A percentile compares a stretch with the other conserved stretches of the same genome.
Evolutionary conservation across 2,888 invertebrate species (phyloP).

Genomic region (Xanthorhoe spadicearia): DNA sequence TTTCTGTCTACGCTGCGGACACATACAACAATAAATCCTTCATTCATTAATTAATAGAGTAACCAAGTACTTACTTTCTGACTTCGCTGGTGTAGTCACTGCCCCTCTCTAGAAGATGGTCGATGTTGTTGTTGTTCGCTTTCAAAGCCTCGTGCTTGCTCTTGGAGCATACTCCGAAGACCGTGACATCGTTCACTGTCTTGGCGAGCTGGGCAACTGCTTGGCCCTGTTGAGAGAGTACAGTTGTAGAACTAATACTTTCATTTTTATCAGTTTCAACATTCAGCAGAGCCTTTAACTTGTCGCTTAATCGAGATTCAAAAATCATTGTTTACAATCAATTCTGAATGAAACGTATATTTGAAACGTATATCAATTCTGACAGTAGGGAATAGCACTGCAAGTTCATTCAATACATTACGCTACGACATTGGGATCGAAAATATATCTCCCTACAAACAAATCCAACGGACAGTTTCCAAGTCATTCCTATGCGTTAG

Average conservation of each 20-base stretch:
- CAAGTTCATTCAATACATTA: no score
- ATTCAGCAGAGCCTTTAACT: no score
- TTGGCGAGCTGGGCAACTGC: conserved; percentile 93
- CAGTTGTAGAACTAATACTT: neutral
- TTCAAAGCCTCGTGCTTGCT: conserved; percentile 93
- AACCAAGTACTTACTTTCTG: conserved; percentile 87
- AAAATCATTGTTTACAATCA: no score
- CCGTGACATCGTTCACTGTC: conserved; percentile 91
- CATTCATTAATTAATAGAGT: neutral
- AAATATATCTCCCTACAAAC: neutral
- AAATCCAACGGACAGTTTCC: neutral
- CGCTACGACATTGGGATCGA: neutral
- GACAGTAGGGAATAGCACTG: no score
- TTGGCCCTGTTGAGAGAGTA: conserved; percentile 86
- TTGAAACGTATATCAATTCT: no score
- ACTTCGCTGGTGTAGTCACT: conserved; percentile 93
- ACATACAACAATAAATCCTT: neutral
- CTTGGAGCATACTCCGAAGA: conserved; percentile 94
- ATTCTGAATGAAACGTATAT: no score
- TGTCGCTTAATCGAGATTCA: no score
- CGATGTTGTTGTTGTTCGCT: conserved; percentile 87
- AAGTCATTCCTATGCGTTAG: neutral
- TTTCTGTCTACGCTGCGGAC: no score
- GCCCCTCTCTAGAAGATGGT: conserved; percentile 91
- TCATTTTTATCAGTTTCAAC: no score